Evolutionary conservation across 2,888 invertebrate species (phyloP).

Genomic region (Synanthedon tipuliformis): DNA sequence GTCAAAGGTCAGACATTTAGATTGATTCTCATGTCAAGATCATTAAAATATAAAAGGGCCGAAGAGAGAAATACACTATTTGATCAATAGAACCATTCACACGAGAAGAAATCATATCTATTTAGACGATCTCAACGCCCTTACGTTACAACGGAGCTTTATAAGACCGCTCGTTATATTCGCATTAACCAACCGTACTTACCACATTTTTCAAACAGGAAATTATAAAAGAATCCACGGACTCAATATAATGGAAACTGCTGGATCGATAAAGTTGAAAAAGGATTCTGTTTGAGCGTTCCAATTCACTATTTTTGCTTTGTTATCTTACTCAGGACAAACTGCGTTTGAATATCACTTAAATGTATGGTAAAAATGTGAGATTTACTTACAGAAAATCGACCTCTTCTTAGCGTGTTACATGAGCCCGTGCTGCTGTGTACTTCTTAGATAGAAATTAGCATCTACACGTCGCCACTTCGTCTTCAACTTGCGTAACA

Average conservation of each 20-base stretch:
- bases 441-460: conserved; percentile 30
- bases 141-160: conserved; percentile 11
- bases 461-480: conserved; percentile 45
- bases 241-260: conserved; percentile 24
- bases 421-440: conserved; percentile 42
- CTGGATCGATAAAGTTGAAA: conserved; percentile 42
- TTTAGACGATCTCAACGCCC: not conserved
- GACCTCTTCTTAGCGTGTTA: conserved; percentile 33
- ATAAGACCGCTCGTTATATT: conserved; percentile 18
- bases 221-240: conserved; percentile 36
- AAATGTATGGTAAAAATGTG: not conserved
- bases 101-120: conserved; percentile 12
- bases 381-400: conserved; percentile 40
- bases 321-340: not conserved
- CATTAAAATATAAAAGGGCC: conserved; percentile 19
- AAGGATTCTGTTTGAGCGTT: not conserved
- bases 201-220: conserved; percentile 12
- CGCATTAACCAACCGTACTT: conserved; percentile 17
- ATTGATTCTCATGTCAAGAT: conserved; percentile 11
- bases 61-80: conserved; percentile 22
- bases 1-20: too few relatives aligned
- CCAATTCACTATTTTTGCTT: not conserved
- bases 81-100: conserved; percentile 38
- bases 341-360: not conserved
- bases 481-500: conserved; percentile 58